Percentiles rank a stretch among this genome's conserved stretches.
Conservation (phyloP, 2,797 vertebrate species). For the Oryzias dopingdopingensis region DNA sequence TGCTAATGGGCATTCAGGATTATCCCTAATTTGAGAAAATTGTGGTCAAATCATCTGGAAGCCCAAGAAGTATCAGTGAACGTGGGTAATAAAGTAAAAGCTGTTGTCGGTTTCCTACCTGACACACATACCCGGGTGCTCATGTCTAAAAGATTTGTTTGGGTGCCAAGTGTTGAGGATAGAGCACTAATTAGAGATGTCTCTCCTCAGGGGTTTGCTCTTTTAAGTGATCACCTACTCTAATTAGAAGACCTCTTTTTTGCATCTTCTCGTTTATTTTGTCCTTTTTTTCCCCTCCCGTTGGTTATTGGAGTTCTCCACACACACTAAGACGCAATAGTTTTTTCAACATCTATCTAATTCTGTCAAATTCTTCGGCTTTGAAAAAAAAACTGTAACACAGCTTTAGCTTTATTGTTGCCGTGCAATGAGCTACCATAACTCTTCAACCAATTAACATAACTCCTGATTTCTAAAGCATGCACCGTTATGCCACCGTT, state of each 20-base stretch:
- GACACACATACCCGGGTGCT: constrained; percentile 8
- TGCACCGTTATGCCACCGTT: too few species aligned
- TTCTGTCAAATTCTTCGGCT: too few species aligned
- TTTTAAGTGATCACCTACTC: constrained; percentile 58
- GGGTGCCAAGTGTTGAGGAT: constrained; percentile 55
- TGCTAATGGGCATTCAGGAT: constrained; percentile 14
- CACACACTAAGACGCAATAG: neutral
- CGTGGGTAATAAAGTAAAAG: constrained; percentile 29
- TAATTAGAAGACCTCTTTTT: constrained; percentile 47
- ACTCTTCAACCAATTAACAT: too few species aligned
- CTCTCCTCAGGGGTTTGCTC: constrained; percentile 54
- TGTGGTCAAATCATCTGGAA: constrained; percentile 1
- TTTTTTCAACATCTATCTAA: too few species aligned
- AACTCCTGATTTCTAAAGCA: too few species aligned
- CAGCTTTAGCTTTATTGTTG: too few species aligned
- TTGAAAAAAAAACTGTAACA: too few species aligned
- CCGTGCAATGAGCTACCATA: too few species aligned
- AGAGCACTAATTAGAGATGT: constrained; percentile 61
- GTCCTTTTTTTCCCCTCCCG: neutral
- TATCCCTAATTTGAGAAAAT: neutral
- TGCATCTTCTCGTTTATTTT: constrained; percentile 5
- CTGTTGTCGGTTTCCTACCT: constrained; percentile 33
- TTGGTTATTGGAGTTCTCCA: neutral
- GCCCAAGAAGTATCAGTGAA: constrained; percentile 27
- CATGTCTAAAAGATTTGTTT: constrained; percentile 31